phyloP scores from a whole-genome alignment of 2,797 vertebrate species.

The Discoglossus pictus region DNA sequence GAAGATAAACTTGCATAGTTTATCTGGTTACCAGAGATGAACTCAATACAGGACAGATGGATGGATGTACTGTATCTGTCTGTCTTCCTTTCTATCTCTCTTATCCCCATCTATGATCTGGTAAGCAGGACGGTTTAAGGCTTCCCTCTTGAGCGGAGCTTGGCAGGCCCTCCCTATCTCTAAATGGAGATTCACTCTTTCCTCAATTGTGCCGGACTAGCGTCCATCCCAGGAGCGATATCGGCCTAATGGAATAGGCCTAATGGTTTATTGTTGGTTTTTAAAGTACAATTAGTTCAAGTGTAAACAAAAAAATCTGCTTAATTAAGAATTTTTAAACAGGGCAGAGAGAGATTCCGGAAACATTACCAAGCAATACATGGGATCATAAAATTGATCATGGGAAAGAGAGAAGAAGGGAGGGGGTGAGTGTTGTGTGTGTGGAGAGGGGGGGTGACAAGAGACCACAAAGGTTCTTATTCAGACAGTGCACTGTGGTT shows the following conservation, averaged over 20 bases:
- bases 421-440: constrained; percentile 18
- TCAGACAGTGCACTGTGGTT: constrained; percentile 53
- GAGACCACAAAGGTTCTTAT: constrained; percentile 53
- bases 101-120: constrained; percentile 57
- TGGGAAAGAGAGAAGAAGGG: constrained; percentile 63
- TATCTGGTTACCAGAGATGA: constrained; percentile 47
- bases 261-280: constrained; percentile 86
- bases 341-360: constrained; percentile 90
- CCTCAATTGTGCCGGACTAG: constrained; percentile 68
- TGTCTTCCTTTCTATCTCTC: constrained; percentile 49
- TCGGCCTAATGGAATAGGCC: constrained; percentile 73
- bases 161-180: constrained; percentile 72
- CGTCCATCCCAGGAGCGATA: constrained; percentile 53
- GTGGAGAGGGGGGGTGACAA: constrained; percentile 48
- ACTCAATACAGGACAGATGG: constrained; percentile 60
- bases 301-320: constrained; percentile 97
- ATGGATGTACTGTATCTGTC: constrained; percentile 57
- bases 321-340: constrained; percentile 99
- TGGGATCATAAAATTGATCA: constrained; percentile 98
- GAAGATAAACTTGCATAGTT: constrained; percentile 27
- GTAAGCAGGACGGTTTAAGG: constrained; percentile 57
- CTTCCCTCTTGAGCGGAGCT: constrained; percentile 74
- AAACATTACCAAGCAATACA: constrained; percentile 93
- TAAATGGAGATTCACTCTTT: constrained; percentile 66
- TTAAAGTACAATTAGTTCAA: constrained; percentile 98